Conservation (phyloP, 2,113 vertebrate species). For the Alaudala cheleensis region DNA sequence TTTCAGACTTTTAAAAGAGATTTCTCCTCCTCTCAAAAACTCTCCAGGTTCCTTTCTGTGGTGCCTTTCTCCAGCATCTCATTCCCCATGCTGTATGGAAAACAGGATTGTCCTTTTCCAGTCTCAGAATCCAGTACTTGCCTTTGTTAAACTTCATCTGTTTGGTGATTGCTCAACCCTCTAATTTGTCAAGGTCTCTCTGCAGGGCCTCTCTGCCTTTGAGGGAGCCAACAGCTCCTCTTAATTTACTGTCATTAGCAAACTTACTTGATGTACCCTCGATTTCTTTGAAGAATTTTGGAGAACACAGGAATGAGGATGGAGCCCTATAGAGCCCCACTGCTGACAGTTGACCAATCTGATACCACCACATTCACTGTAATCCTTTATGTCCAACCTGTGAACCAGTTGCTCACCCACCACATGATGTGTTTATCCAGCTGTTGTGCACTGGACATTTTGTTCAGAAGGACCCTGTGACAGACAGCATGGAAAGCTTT, state of each 20-base stretch:
- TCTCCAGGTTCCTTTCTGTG: background rate
- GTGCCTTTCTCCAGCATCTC: background rate
- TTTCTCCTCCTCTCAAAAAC: background rate
- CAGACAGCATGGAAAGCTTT: background rate
- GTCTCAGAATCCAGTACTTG: background rate
- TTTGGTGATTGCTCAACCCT: background rate
- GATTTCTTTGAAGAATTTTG: background rate
- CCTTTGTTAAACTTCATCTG: background rate
- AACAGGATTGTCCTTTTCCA: background rate
- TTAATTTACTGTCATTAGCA: background rate
- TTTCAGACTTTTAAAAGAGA: background rate
- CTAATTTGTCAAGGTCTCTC: background rate
- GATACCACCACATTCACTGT: background rate
- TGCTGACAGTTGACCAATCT: background rate
- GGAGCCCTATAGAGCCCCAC: background rate
- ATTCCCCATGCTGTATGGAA: background rate
- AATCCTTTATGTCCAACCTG: rapidly evolving
- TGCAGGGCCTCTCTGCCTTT: background rate
- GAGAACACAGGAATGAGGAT: background rate
- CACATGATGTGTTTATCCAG: background rate
- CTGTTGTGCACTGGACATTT: background rate
- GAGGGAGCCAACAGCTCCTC: background rate
- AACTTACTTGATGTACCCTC: background rate
- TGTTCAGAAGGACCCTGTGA: too few relatives aligned
- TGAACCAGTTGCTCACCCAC: background rate